These are phyloP conservation scores for Poecilobothrus nobilitatus DNA, from an alignment of 2,888 invertebrate genomes.

Conservation along the genomic window DNA sequence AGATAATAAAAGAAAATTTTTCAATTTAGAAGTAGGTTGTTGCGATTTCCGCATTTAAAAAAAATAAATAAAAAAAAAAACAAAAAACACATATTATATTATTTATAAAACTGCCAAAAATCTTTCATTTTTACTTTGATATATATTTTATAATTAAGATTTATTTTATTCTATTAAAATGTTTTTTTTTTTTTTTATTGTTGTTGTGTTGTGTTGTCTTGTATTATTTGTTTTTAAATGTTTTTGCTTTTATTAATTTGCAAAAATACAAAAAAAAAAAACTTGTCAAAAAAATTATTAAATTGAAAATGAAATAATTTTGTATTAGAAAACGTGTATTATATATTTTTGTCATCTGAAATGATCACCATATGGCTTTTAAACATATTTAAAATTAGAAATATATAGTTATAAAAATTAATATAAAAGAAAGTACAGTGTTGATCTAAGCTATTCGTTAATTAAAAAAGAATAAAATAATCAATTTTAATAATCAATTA, in stretches of 20 bases:
- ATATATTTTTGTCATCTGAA: neutral
- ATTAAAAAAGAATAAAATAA: no score
- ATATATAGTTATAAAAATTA: no score
- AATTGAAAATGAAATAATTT: neutral
- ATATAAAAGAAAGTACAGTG: no score
- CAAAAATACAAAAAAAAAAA: neutral
- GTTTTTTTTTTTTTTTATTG: no score
- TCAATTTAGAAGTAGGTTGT: neutral
- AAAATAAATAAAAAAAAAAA: no score
- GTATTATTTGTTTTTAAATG: no score
- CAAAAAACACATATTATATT: neutral
- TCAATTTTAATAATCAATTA: no score
- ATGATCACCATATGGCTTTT: neutral
- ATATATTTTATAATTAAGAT: neutral
- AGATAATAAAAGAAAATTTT: no score
- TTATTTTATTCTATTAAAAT: neutral
- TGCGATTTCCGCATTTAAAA: neutral
- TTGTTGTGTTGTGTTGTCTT: no score
- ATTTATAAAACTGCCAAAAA: slow-evolving; percentile 5
- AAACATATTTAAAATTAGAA: neutral
- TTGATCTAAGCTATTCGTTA: no score
- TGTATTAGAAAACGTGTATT: neutral
- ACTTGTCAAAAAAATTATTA: neutral
- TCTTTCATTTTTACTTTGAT: neutral
- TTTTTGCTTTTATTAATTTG: no score